A percentile compares a stretch with the other conserved stretches of the same genome.
Conservation (phyloP, 2,113 vertebrate genomes). For the Pangasianodon hypophthalmus region DNA sequence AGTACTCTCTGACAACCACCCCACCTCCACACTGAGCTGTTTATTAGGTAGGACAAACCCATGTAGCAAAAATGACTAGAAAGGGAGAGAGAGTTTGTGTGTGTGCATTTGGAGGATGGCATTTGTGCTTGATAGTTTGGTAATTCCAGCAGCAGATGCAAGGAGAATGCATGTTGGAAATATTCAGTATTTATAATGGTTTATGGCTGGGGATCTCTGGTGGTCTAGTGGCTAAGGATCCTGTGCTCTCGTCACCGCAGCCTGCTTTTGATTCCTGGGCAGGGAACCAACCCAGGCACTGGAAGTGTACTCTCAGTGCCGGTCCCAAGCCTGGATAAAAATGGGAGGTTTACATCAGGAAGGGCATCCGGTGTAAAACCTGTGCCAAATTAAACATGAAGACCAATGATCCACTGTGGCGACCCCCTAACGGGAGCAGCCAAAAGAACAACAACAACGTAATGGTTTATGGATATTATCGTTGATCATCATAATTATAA, state of each 20-base stretch:
- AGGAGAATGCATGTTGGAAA: background rate
- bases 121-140: background rate
- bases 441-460: background rate
- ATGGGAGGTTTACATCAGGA: no score
- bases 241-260: no score
- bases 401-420: no score
- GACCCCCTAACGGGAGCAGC: no score
- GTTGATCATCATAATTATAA: background rate
- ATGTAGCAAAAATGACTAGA: background rate
- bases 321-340: no score
- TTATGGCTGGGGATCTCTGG: background rate
- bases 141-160: background rate
- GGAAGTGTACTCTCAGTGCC: no score
- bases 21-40: background rate
- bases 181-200: background rate
- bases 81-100: background rate
- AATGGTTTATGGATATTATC: background rate
- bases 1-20: no score
- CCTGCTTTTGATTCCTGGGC: no score
- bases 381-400: no score
- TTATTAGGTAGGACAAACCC: background rate
- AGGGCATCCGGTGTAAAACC: no score
- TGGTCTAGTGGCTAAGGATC: no score
- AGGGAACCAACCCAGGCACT: no score
- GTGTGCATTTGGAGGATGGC: background rate